Base-by-base conservation (phyloP, 1,140 invertebrate genomes). In the Marisa cornuarietis region DNA sequence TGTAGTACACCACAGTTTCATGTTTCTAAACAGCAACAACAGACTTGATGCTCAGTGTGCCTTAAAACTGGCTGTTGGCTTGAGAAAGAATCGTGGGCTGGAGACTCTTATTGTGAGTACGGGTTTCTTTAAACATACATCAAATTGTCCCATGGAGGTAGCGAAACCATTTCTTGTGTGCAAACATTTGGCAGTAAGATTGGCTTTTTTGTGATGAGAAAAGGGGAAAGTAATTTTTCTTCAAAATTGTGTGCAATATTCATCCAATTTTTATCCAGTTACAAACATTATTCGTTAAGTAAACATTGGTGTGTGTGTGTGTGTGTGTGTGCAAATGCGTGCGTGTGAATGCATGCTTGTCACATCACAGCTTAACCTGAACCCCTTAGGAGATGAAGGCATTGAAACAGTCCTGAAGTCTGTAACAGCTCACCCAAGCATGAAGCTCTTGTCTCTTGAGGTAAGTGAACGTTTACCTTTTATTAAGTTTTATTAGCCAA, bases 41-140 rank as follows among this genome's bases (percentile, higher is more conserved):
- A 80, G 87, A 71, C 69, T 89, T n/a, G 85, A 83, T 66, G 81
- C 79, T 42, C 76, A 86, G 73, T 81, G 81, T 62, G 87, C 85
- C n/a, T 74, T 83, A 26, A 74, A 82, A 14, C 63, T 89, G 9
- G 77, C 68, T n/a, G 65, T 51, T 49, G 87, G 84, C 22, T 66
- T 89, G 42, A 83, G 78, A 51, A 84, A 87, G 54, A 89, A 89
- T 74, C 76, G 79, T 61, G 85, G 84, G 7, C 63, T 89, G 31
- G 87, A 89, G 79, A 87, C 87, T 31, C 42, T 89, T 11, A 71
- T 88, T 79, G 88, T 89, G 84, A 85, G 85, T 81, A 24, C 26
- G 22, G n/a, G 5, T 61, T n/a, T 79, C 65, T 74, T 76, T 76
- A 58, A 58, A 58, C 14, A 9, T 54, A n/a, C n/a, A n/a, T n/a